Evolutionary conservation across 2,888 invertebrate species (phyloP).

Genomic region (Lathronympha strigana): DNA sequence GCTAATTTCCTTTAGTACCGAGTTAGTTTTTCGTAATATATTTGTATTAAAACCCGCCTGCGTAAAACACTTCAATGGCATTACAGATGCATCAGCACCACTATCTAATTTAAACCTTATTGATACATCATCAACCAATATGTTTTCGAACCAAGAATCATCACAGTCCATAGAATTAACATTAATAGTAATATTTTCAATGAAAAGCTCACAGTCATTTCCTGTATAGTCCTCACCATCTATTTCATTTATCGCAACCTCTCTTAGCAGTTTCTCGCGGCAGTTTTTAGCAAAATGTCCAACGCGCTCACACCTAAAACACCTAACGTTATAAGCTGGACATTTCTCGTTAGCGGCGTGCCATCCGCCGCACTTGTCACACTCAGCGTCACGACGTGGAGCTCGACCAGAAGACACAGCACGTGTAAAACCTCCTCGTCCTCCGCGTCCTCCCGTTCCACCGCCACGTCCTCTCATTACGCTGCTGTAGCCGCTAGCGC

Average conservation of each 20-base stretch:
- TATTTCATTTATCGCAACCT: not conserved
- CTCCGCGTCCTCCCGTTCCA: not conserved
- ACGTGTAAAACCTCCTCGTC: not conserved
- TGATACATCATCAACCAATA: not conserved
- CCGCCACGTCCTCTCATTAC: not conserved
- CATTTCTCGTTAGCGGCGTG: not conserved
- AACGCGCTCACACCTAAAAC: constrained; percentile 4
- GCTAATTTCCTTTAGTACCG: constrained; percentile 21
- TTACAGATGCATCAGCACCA: constrained; percentile 14
- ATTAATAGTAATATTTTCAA: constrained; percentile 1
- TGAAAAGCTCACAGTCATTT: not conserved
- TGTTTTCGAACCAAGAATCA: not conserved
- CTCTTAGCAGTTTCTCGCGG: not conserved
- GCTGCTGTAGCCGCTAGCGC: not conserved
- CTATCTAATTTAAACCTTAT: constrained; percentile 11
- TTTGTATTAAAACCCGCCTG: constrained; percentile 10
- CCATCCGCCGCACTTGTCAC: not conserved
- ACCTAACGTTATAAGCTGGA: not conserved
- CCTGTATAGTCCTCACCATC: not conserved
- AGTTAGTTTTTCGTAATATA: not conserved
- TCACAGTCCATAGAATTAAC: not conserved
- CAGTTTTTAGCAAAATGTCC: constrained; percentile 6
- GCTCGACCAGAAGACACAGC: not conserved
- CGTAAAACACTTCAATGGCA: constrained; percentile 1
- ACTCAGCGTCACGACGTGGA: not conserved